A percentile compares a stretch with the other conserved stretches of the same genome.
Evolutionary conservation across 2,888 invertebrate species (phyloP).

Genomic region (Pollenia griseotomentosa): DNA sequence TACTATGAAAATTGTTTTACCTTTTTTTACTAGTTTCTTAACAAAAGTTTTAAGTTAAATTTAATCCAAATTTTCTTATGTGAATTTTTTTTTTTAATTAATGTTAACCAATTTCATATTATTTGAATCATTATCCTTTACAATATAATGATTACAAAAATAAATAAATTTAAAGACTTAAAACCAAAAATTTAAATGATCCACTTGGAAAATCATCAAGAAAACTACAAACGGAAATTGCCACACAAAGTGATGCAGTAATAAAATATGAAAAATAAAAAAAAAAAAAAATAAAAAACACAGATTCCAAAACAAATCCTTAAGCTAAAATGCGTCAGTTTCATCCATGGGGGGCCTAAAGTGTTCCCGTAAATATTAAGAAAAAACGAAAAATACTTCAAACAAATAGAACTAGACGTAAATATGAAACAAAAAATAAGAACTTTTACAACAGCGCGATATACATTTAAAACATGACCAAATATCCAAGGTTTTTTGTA

Average conservation of each 20-base stretch:
- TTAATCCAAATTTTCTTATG: too few relatives aligned
- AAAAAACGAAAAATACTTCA: background rate
- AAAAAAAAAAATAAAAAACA: background rate
- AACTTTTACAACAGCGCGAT: background rate
- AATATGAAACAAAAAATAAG: background rate
- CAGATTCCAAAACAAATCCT: conserved; percentile 9
- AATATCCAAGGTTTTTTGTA: conserved; percentile 20
- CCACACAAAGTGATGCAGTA: conserved; percentile 56
- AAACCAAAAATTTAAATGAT: conserved; percentile 35
- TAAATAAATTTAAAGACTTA: background rate
- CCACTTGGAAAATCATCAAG: conserved; percentile 46
- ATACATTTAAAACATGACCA: conserved; percentile 21
- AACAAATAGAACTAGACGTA: conserved; percentile 1
- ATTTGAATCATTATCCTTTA: background rate
- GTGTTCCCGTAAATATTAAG: background rate
- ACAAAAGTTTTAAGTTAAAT: too few relatives aligned
- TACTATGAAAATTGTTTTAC: too few relatives aligned
- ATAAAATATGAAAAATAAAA: conserved; percentile 46
- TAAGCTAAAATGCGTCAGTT: conserved; percentile 52
- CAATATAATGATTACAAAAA: background rate
- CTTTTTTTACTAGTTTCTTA: too few relatives aligned
- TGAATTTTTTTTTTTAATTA: background rate
- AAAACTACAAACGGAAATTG: conserved; percentile 42
- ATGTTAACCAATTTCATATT: background rate
- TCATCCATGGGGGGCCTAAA: conserved; percentile 41